Conservation (phyloP, 2,113 vertebrate genomes). For the Condylura cristata region DNA sequence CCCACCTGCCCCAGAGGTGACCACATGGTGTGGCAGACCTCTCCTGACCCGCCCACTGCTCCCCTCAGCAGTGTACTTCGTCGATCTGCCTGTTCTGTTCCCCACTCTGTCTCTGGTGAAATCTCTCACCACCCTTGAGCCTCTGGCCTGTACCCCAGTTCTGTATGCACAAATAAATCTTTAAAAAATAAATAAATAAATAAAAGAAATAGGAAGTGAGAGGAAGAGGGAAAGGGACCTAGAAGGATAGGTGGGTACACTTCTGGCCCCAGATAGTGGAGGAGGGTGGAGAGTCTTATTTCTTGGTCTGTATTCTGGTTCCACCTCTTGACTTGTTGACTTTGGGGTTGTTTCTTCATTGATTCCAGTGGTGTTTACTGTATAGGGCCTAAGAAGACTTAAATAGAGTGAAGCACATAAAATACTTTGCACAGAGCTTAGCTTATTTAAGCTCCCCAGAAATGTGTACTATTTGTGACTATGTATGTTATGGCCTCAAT, state of each 20-base stretch:
- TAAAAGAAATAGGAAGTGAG: neutral
- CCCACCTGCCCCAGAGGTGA: too few species aligned
- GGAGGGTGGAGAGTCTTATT: neutral
- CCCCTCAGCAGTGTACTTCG: too few species aligned
- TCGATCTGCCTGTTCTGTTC: too few species aligned
- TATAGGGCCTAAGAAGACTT: neutral
- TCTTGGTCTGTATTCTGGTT: too few species aligned
- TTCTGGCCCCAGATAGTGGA: neutral
- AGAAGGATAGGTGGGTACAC: neutral
- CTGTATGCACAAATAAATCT: too few species aligned
- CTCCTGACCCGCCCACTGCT: too few species aligned
- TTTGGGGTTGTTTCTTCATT: neutral
- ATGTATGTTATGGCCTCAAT: neutral
- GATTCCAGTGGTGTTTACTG: neutral
- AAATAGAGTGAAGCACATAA: neutral
- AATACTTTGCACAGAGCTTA: neutral
- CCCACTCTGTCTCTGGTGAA: too few species aligned
- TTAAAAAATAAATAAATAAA: too few species aligned
- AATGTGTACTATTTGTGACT: neutral
- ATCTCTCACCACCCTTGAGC: too few species aligned
- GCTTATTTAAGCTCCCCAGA: neutral
- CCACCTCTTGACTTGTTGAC: neutral
- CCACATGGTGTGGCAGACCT: too few species aligned
- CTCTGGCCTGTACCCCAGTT: too few species aligned
- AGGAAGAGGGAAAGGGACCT: neutral